Conservation (phyloP, 2,888 invertebrate species). For the Lycocerus yunnanus region DNA sequence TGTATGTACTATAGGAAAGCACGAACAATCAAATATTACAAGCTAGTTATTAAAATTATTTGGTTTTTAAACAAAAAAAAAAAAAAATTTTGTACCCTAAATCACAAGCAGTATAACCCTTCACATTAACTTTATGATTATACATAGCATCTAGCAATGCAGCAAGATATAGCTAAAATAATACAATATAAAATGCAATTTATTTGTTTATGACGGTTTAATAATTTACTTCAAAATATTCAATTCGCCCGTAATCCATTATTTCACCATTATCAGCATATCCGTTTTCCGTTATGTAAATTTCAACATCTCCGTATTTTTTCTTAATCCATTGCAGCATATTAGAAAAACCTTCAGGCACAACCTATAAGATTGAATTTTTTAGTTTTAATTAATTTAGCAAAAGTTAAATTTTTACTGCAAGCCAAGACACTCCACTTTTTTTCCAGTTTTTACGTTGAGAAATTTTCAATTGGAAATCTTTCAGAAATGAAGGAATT, state of each 20-base stretch:
- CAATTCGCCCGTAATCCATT: neutral
- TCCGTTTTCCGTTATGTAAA: constrained; percentile 24
- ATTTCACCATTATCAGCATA: neutral
- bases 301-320: constrained; percentile 54
- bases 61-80: no score
- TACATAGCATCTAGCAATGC: constrained; percentile 39
- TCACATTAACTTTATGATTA: constrained; percentile 56
- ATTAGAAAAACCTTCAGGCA: constrained; percentile 64
- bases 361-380: constrained; percentile 39
- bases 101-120: constrained; percentile 65
- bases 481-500: constrained; percentile 33
- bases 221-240: neutral
- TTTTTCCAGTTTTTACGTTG: neutral
- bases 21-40: no score
- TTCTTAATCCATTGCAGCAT: constrained; percentile 57
- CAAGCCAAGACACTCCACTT: neutral
- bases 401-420: neutral
- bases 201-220: neutral
- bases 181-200: neutral
- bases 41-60: no score
- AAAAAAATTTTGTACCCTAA: no score
- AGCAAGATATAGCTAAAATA: constrained; percentile 37
- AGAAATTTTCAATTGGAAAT: constrained; percentile 47
- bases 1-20: no score
- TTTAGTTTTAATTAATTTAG: neutral